phyloP scores from a whole-genome alignment of 2,888 invertebrate genomes.

The Heliconius hortense region DNA sequence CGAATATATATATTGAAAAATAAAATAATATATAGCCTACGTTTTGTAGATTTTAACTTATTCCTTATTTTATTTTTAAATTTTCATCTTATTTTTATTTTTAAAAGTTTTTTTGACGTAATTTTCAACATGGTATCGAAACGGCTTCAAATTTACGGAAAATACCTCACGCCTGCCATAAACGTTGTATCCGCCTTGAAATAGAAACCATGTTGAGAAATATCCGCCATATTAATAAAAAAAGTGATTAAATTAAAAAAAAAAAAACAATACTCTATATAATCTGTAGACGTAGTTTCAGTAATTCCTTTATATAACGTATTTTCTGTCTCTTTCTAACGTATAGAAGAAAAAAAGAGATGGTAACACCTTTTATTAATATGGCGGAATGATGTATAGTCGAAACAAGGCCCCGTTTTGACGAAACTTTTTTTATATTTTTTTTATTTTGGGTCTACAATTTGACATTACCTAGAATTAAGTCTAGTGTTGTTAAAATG shows the following conservation, averaged over 20 bases:
- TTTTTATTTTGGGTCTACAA: slow-evolving; percentile 53
- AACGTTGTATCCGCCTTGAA: slow-evolving; percentile 32
- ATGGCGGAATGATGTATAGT: slow-evolving; percentile 25
- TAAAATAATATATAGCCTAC: slow-evolving; percentile 57
- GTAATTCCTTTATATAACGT: not conserved
- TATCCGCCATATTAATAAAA: slow-evolving; percentile 28
- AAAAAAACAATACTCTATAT: not conserved
- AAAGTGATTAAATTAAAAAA: not conserved
- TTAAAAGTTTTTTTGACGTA: slow-evolving; percentile 36
- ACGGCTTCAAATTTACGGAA: slow-evolving; percentile 34
- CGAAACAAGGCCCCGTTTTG: slow-evolving; percentile 34
- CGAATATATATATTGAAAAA: slow-evolving; percentile 43
- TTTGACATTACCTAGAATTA: slow-evolving; percentile 79
- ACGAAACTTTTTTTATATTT: slow-evolving; percentile 19
- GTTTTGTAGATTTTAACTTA: slow-evolving; percentile 53
- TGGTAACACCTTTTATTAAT: slow-evolving; percentile 13
- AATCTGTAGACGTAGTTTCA: slow-evolving; percentile 22
- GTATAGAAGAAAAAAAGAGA: slow-evolving; percentile 13
- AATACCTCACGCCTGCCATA: slow-evolving; percentile 39
- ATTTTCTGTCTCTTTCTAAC: slow-evolving; percentile 15
- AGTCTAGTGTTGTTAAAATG: slow-evolving; percentile 77
- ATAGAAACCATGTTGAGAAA: slow-evolving; percentile 14
- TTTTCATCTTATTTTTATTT: slow-evolving; percentile 25
- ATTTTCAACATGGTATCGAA: slow-evolving; percentile 38
- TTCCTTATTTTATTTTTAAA: slow-evolving; percentile 40